These are phyloP conservation scores for Sarcophaga carnaria DNA, from an alignment of 2,888 invertebrate species.

Conservation along the genomic window DNA sequence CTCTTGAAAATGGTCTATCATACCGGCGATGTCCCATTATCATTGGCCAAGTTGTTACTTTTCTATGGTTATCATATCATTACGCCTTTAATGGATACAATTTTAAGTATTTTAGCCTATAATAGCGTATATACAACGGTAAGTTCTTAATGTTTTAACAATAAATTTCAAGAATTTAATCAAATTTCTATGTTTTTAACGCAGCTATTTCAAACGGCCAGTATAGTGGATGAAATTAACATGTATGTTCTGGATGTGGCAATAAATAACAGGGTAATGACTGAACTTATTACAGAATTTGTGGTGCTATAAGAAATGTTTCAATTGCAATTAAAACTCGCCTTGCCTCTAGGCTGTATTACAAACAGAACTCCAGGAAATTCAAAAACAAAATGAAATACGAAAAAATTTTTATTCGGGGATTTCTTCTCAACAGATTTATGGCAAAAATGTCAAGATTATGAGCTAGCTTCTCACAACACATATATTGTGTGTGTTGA, in stretches of 20 bases:
- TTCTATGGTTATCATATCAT: slow-evolving; percentile 66
- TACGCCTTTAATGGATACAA: slow-evolving; percentile 30
- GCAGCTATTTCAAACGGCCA: slow-evolving; percentile 58
- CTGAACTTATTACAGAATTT: not conserved
- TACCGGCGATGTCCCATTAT: not conserved
- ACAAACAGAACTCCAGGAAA: no score
- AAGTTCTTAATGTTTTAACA: not conserved
- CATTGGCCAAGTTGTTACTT: slow-evolving; percentile 35
- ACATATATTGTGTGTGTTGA: no score
- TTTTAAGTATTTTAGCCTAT: slow-evolving; percentile 50
- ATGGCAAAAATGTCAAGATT: no score
- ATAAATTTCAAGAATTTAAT: not conserved
- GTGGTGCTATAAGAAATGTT: not conserved
- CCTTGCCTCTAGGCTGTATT: no score
- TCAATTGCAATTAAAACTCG: no score
- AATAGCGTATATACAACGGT: slow-evolving; percentile 48
- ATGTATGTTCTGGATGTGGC: slow-evolving; percentile 56
- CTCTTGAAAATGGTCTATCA: slow-evolving; percentile 47
- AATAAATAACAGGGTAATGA: slow-evolving; percentile 57
- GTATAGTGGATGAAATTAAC: slow-evolving; percentile 57
- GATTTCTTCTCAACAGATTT: no score
- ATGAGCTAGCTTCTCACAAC: no score
- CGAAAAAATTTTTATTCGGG: no score
- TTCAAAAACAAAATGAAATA: no score
- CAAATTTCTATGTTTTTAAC: not conserved